Percentiles rank a stretch among this genome's conserved stretches.
These are phyloP conservation scores for Sakesphorus luctuosus DNA, from an alignment of 2,113 vertebrate species.

Conservation along the genomic window DNA sequence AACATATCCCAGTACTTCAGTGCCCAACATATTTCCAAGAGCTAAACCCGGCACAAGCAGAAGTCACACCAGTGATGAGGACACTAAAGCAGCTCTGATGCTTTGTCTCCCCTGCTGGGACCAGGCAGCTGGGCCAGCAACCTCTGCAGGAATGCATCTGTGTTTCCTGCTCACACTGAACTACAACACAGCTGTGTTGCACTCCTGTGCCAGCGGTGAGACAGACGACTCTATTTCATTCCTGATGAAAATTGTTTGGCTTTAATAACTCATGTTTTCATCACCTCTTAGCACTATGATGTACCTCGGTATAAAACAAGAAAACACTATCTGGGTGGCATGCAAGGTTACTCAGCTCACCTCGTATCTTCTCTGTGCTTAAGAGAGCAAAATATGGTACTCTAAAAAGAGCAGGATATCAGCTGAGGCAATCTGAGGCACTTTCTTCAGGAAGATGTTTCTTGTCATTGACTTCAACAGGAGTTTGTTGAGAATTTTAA, in stretches of 20 bases:
- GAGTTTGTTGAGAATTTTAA: not conserved
- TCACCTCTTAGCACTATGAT: not conserved
- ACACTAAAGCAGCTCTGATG: not conserved
- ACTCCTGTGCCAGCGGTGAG: not conserved
- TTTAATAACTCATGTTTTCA: not conserved
- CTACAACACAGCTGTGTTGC: not conserved
- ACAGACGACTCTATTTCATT: not conserved
- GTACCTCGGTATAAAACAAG: not conserved
- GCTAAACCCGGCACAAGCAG: not conserved
- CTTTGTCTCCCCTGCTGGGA: not conserved
- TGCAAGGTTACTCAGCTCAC: not conserved
- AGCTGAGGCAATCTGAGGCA: not conserved
- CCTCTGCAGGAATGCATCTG: not conserved
- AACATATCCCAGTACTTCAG: not conserved
- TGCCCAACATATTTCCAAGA: not conserved
- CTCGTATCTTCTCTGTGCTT: not conserved
- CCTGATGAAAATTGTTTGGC: not conserved
- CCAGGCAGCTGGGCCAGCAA: not conserved
- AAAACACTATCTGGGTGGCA: not conserved
- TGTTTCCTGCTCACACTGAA: not conserved
- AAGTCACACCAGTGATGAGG: not conserved
- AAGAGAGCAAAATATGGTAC: not conserved
- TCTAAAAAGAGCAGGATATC: not conserved
- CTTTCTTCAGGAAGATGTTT: not conserved
- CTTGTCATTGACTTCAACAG: not conserved